A percentile compares a stretch with the other conserved stretches of the same genome.
Conservation (phyloP, 2,113 vertebrate genomes). For the Corydoras maculifer region DNA sequence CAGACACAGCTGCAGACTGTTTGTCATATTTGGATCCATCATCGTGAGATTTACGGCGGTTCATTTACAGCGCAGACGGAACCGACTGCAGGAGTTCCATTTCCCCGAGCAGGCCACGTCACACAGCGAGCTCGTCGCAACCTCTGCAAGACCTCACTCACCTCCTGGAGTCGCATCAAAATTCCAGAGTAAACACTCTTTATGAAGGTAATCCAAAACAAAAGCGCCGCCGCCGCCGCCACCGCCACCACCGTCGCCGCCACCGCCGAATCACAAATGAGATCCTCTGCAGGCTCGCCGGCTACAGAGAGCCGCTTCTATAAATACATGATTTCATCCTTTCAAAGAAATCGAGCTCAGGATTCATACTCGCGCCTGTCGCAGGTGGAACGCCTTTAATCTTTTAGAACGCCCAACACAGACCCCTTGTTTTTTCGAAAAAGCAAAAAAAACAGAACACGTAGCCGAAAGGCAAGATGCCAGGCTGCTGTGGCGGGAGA, state of each 20-base stretch:
- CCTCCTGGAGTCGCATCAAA: background rate
- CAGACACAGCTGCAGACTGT: too few relatives aligned
- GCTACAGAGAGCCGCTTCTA: slow-evolving; percentile 39
- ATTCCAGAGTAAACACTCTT: too few relatives aligned
- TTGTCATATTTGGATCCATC: too few relatives aligned
- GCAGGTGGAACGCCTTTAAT: slow-evolving; percentile 45
- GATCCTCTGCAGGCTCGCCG: slow-evolving; percentile 13
- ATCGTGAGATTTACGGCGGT: too few relatives aligned
- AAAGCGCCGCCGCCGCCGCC: background rate
- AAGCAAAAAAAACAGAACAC: background rate
- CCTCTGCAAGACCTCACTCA: slow-evolving; percentile 22
- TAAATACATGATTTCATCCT: slow-evolving; percentile 47
- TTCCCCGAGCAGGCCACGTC: background rate
- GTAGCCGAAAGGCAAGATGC: background rate
- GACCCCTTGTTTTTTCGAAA: slow-evolving; percentile 8
- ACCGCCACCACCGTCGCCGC: background rate
- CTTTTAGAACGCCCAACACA: slow-evolving; percentile 33
- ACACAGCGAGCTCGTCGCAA: slow-evolving; percentile 21
- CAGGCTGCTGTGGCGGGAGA: background rate
- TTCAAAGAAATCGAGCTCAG: slow-evolving; percentile 43
- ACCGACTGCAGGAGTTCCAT: too few relatives aligned
- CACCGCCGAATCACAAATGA: slow-evolving; percentile 33
- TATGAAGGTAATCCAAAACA: slow-evolving; percentile 15
- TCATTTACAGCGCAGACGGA: too few relatives aligned
- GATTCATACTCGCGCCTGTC: slow-evolving; percentile 48